Conservation (phyloP, 2,113 vertebrate species). For the Gnathonemus longibarbis region DNA sequence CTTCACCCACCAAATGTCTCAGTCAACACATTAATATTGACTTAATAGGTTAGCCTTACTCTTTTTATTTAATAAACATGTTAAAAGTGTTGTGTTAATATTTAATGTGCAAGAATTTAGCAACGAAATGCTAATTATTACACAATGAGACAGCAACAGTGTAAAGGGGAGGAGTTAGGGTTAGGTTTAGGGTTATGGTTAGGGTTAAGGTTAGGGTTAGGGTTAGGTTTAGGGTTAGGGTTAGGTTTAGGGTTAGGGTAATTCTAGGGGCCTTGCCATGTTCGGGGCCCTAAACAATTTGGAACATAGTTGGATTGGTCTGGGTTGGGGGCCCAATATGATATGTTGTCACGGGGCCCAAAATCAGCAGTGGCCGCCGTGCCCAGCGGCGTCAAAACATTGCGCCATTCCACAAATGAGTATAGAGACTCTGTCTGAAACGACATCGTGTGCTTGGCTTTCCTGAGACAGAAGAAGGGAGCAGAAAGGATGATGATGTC, state of each 20-base stretch:
- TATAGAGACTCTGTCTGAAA: neutral
- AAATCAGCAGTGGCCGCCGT: neutral
- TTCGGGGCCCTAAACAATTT: neutral
- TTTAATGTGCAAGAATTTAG: neutral
- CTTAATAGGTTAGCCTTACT: neutral
- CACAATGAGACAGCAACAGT: neutral
- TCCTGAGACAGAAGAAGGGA: neutral
- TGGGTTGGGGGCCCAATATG: neutral
- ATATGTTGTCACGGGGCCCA: too few relatives aligned
- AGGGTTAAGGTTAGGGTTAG: too few relatives aligned
- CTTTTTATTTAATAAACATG: neutral
- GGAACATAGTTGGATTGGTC: neutral
- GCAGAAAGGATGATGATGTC: neutral
- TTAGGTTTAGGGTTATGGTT: too few relatives aligned
- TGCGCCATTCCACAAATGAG: neutral
- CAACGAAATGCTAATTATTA: neutral
- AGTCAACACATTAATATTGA: neutral
- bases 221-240: too few relatives aligned
- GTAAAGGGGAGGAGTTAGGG: neutral
- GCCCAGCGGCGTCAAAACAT: neutral
- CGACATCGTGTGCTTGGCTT: neutral
- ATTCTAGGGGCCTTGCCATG: neutral
- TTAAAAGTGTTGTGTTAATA: neutral
- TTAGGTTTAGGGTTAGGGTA: too few relatives aligned
- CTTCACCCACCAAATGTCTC: neutral